These are phyloP conservation scores for Alexandromys fortis DNA, from an alignment of 2,113 vertebrate species.

Conservation along the genomic window DNA sequence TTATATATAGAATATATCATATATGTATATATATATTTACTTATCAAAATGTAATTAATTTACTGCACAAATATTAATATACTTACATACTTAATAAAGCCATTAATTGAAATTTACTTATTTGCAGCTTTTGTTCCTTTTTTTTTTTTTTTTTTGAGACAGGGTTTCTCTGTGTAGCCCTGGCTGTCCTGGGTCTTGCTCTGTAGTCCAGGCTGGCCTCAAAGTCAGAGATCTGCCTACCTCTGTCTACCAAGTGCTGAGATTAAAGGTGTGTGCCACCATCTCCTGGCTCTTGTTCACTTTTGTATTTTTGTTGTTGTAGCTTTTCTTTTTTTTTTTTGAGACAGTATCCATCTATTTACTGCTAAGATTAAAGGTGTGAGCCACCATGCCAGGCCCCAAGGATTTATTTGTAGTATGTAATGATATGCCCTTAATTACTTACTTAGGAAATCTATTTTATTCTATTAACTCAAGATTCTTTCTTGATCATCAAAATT, in stretches of 20 bases:
- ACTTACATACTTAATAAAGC: no score
- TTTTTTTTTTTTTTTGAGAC: not conserved
- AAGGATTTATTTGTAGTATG: not conserved
- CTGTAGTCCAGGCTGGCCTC: no score
- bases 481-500: constrained; percentile 19
- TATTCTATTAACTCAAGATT: not conserved
- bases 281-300: not conserved
- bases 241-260: no score
- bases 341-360: not conserved
- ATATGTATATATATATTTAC: no score
- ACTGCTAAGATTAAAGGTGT: not conserved
- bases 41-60: no score
- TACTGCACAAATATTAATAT: no score
- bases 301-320: not conserved
- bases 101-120: no score
- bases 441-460: not conserved
- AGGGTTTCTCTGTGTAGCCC: no score
- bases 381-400: not conserved
- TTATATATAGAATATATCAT: not conserved
- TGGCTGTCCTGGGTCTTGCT: no score
- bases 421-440: not conserved
- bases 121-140: constrained; percentile 10
- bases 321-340: not conserved
- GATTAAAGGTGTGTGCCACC: no score
- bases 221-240: no score